Conservation (phyloP, 2,113 vertebrate species). For the Aspiorhynchus laticeps region DNA sequence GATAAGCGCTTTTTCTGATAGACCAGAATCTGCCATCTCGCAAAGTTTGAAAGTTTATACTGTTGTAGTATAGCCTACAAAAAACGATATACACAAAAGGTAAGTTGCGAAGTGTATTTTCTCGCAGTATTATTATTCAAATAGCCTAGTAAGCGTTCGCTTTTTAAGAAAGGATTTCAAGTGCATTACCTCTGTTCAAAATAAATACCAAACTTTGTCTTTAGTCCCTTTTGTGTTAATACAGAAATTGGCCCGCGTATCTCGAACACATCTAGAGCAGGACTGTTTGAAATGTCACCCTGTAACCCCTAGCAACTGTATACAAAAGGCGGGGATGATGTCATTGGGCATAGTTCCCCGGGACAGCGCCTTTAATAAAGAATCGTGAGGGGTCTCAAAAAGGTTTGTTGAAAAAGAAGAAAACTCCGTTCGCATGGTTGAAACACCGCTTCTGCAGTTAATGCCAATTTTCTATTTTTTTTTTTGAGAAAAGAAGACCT, state of each 20-base stretch:
- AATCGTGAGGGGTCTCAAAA: not conserved
- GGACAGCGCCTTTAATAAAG: slow-evolving; percentile 31
- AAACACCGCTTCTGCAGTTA: not conserved
- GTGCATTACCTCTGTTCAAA: not conserved
- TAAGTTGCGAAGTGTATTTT: not conserved
- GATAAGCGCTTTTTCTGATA: slow-evolving; percentile 41
- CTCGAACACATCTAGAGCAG: slow-evolving; percentile 21
- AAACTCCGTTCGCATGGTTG: not conserved
- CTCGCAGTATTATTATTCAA: too few relatives aligned
- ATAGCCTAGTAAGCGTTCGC: not conserved
- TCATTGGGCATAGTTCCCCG: slow-evolving; percentile 37
- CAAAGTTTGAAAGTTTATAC: not conserved
- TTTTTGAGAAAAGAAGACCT: not conserved
- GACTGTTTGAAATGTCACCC: slow-evolving; percentile 46
- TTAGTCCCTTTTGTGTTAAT: not conserved
- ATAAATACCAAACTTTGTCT: not conserved
- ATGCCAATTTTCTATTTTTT: not conserved
- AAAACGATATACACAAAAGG: not conserved
- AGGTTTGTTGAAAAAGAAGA: not conserved
- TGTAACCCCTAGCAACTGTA: slow-evolving; percentile 57
- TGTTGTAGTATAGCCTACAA: not conserved
- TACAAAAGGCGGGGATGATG: slow-evolving; percentile 48
- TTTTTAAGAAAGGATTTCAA: not conserved
- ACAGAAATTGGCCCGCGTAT: not conserved
- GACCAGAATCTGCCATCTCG: slow-evolving; percentile 40